Base-by-base conservation (phyloP, 2,797 vertebrate genomes). In the Pelodytes ibericus region DNA sequence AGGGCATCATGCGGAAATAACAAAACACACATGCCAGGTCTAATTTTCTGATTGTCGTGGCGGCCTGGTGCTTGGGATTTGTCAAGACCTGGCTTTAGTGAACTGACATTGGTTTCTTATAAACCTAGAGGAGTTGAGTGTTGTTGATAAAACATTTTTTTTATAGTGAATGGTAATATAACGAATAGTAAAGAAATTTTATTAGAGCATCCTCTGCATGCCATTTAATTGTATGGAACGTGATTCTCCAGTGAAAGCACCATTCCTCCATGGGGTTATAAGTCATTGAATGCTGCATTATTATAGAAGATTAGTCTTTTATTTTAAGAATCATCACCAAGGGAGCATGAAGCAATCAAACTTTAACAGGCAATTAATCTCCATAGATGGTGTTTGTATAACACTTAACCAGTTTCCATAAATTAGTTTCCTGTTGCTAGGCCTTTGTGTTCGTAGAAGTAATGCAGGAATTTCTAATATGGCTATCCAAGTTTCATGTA, bases 351-450 rank as follows among this genome's bases (percentile, higher is more conserved):
- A 81, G 85, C 85, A 84, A 87, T 87, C 82, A 81, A 82, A 83
- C 79, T 83, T 82, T 86, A 88, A 86, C 82, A 86, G 84, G 77
- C 87, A 87, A 83, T 88, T 87, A 87, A 86, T 88, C 86, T 89
- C 83, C 84, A 83, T 81, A 85, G 83, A 81, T 83, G 84, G 81
- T 87, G 83, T 87, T 87, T 87, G 83, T 82, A 81, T 79, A 87
- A 82, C 86, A 82, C 82, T 82, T 83, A 83, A 82, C 81, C 79
- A 75, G 82, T 84, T 83, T 86, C 81, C 70, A 75, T 81, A 83
- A 89, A 86, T 83, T 82, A 85, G 84, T 83, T 86, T 85, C 85
- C 86, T 71, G 72, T 82, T 76, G 82, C 80, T 81, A 24, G 5
- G 49, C n/a, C n/a, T 82, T 84, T 81, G 79, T 72, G 68, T 73